A percentile compares a stretch with the other conserved stretches of the same genome.
phyloP scores from a whole-genome alignment of 2,113 vertebrate genomes.

The Serranochromis macrocephalus region DNA sequence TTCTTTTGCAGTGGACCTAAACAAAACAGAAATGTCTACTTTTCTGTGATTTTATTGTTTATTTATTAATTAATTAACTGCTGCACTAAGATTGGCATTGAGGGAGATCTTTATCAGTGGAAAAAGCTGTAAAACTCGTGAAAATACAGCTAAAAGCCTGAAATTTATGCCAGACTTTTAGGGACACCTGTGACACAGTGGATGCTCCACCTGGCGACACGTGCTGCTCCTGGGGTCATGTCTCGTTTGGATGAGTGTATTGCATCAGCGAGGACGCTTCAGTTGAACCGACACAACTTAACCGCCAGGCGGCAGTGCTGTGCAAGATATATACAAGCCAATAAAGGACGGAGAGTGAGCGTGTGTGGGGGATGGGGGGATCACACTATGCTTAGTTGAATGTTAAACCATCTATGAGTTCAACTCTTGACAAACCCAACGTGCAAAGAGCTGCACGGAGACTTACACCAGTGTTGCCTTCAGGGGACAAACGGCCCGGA shows the following conservation, averaged over 20 bases:
- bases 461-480: neutral
- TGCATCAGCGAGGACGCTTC: neutral
- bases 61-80: neutral
- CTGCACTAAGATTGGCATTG: neutral
- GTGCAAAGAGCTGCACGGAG: neutral
- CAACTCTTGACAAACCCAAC: neutral
- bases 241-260: neutral
- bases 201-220: neutral
- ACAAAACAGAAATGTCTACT: neutral
- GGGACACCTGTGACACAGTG: neutral
- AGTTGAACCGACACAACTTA: neutral
- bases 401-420: neutral
- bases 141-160: neutral
- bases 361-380: neutral
- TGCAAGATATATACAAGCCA: neutral
- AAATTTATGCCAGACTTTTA: neutral
- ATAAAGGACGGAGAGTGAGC: neutral
- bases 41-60: neutral
- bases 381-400: neutral
- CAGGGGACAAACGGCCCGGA: neutral
- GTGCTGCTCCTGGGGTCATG: neutral
- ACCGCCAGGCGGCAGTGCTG: slow-evolving; percentile 34
- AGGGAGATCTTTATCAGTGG: neutral
- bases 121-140: neutral
- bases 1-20: neutral